Evolutionary conservation across 1,140 invertebrate genomes (phyloP), one percentile per base, ranked within the genome.

Genomic region (Carposina sasakii): DNA sequence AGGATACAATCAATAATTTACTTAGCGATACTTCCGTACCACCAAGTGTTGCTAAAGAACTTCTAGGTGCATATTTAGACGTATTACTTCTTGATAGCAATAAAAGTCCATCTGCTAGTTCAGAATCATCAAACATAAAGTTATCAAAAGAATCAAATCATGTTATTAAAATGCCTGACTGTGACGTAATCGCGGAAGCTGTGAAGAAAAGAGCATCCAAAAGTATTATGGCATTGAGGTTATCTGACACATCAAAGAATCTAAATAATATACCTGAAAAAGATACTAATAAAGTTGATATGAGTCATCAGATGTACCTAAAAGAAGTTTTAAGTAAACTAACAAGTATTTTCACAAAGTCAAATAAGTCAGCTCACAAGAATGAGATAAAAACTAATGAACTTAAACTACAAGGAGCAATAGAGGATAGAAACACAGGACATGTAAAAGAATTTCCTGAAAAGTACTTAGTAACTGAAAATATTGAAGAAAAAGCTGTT

Each of bases 1-100:
- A 76, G 44, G 66, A 78, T 26, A 73, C 68, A 12, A 65, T 82
- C 5, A 64, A 75, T 20, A 59, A 63, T 55, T 53, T 78, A 3
- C 63, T 81, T 19, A 72, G 67, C 39, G 71, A 81, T 17, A 68
- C 66, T 2, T 47, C 63, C 0, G 57, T 78, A 40, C 63, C 73
- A 30, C 49, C 64, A 6, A 57, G 65, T 49, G 30, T 76, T 8
- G 75, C 70, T 10, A 76, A 69, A 66, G 75, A 71, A 23, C 70
- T 82, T 20, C 52, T 79, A 26, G 59, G 55, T n/a, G 67, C 67
- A 0, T 81, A 79, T 54, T 66, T 82, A 51, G 68, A 70, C 42
- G 47, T 82, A 0, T 45, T 77, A n/a, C 41, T 48, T 8, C 31
- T 54, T 15, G 48, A 67, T 39, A 60, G 56, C 33, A 60, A 55